Percentiles rank a stretch among this genome's conserved stretches.
Conservation (phyloP, 2,797 vertebrate species). For the Gephyroberyx darwinii region DNA sequence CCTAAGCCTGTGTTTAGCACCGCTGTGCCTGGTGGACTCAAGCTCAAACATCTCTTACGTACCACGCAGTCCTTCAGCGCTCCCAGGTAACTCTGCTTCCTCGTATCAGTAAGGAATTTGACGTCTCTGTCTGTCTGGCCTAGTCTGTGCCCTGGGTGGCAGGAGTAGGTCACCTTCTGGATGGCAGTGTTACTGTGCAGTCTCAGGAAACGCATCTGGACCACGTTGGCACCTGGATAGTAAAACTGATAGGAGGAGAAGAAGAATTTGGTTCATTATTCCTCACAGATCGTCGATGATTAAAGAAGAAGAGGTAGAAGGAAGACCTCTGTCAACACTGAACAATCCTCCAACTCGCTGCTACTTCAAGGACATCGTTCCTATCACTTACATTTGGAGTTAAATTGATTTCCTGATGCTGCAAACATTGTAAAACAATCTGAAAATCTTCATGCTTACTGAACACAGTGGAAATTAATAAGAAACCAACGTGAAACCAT, state of each 20-base stretch:
- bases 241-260: conserved; percentile 77
- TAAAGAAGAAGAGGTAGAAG: background rate
- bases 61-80: conserved; percentile 85
- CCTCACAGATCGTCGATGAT: background rate
- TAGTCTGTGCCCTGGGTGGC: conserved; percentile 77
- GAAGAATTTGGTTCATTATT: background rate
- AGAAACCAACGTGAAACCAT: no score
- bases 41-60: conserved; percentile 30
- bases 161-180: conserved; percentile 87
- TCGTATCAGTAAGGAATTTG: conserved; percentile 85
- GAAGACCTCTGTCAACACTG: no score
- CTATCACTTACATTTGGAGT: no score
- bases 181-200: conserved; percentile 83
- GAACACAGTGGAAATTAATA: no score
- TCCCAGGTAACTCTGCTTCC: conserved; percentile 83
- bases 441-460: no score
- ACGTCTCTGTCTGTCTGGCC: conserved; percentile 70
- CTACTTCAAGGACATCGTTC: no score
- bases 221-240: conserved; percentile 82
- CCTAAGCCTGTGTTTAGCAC: no score
- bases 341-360: no score
- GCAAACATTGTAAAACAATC: no score
- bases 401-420: no score
- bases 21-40: no score
- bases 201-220: conserved; percentile 89